Conservation (phyloP, 2,888 invertebrate genomes). For the Sminthurinus aureus region DNA sequence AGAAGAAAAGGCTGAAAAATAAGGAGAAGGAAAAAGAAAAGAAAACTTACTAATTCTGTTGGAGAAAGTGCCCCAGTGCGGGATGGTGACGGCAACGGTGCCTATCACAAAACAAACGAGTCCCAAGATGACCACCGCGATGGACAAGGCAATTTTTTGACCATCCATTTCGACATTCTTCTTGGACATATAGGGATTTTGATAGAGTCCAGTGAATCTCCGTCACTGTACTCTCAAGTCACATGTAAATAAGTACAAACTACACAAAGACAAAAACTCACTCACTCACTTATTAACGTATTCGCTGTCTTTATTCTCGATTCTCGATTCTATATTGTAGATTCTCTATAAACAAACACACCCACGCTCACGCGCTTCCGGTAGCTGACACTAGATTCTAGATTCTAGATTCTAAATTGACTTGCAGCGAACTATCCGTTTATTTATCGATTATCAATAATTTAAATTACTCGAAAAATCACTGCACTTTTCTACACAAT, state of each 20-base stretch:
- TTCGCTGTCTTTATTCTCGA: too few species aligned
- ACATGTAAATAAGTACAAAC: background rate
- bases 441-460: too few species aligned
- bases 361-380: too few species aligned
- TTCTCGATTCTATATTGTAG: too few species aligned
- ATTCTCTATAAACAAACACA: too few species aligned
- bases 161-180: conserved; percentile 57
- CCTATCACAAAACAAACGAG: conserved; percentile 83
- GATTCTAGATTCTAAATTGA: too few species aligned
- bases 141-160: conserved; percentile 58
- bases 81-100: conserved; percentile 82
- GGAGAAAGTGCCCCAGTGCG: conserved; percentile 86
- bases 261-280: background rate
- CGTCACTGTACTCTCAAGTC: conserved; percentile 19
- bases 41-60: conserved; percentile 71
- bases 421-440: too few species aligned
- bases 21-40: background rate
- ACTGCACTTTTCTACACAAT: too few species aligned
- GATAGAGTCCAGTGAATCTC: conserved; percentile 22
- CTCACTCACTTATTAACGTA: too few species aligned
- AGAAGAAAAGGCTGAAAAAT: background rate
- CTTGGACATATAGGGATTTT: conserved; percentile 38
- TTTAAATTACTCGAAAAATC: too few species aligned
- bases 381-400: too few species aligned
- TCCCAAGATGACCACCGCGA: conserved; percentile 72